Percentiles rank a stretch among this genome's conserved stretches.
These are phyloP conservation scores for Eilema griseolum DNA, from an alignment of 2,888 invertebrate species.

Conservation along the genomic window DNA sequence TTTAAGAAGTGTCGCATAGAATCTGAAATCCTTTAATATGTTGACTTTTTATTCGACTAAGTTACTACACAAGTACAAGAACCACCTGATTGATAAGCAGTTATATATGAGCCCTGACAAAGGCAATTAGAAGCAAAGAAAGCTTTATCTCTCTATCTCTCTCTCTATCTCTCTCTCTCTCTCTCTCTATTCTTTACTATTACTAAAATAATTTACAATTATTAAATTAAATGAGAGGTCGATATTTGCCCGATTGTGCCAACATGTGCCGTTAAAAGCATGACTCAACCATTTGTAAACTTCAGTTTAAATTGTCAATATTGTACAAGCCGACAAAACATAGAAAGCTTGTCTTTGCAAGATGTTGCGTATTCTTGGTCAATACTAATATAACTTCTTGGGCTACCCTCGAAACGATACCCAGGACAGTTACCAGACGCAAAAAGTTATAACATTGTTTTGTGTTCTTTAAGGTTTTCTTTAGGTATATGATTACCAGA, in stretches of 20 bases:
- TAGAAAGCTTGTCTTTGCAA: neutral
- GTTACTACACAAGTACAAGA: neutral
- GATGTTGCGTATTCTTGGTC: neutral
- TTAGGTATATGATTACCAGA: neutral
- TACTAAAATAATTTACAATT: no score
- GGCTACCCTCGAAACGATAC: neutral
- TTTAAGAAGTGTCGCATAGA: neutral
- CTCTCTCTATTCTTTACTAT: neutral
- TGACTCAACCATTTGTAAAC: neutral
- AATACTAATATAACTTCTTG: neutral
- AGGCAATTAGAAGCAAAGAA: no score
- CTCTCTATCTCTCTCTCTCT: no score
- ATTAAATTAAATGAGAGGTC: neutral
- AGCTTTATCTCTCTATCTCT: no score
- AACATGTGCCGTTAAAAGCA: neutral
- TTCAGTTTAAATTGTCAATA: neutral
- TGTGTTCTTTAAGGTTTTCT: neutral
- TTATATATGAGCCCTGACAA: neutral
- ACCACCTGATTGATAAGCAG: neutral
- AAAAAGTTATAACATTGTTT: constrained; percentile 4
- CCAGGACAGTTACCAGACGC: neutral
- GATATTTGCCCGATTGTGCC: neutral
- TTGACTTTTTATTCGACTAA: neutral
- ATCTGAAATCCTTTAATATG: neutral
- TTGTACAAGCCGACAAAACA: neutral